phyloP scores from a whole-genome alignment of 2,888 invertebrate species.

The Cataglyphis cursor region DNA sequence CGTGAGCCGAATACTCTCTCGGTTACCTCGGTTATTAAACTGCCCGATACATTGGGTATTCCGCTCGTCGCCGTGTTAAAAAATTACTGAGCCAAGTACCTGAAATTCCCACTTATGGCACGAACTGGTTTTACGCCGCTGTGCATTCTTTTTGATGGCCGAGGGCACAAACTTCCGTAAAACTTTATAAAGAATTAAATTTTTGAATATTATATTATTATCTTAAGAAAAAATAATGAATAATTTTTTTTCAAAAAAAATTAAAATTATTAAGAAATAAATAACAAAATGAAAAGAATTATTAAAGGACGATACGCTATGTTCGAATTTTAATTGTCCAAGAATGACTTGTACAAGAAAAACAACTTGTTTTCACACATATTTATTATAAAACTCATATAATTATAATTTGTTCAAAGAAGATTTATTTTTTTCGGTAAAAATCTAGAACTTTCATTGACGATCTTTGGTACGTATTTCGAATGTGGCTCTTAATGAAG shows the following conservation, averaged over 20 bases:
- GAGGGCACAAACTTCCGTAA: background rate
- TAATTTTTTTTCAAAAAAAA: background rate
- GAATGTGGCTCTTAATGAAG: slow-evolving; percentile 76
- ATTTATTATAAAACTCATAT: background rate
- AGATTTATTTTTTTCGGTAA: background rate
- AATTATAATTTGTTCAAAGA: background rate
- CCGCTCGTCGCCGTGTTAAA: slow-evolving; percentile 62
- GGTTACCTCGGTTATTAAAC: slow-evolving; percentile 69
- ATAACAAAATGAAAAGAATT: background rate
- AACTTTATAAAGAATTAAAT: slow-evolving; percentile 1
- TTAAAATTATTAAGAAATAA: background rate
- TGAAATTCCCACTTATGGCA: slow-evolving; percentile 65
- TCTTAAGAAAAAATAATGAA: background rate
- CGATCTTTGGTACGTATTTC: slow-evolving; percentile 37
- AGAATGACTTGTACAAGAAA: background rate
- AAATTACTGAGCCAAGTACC: slow-evolving; percentile 67
- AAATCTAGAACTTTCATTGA: background rate
- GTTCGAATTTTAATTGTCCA: background rate
- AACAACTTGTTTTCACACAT: background rate
- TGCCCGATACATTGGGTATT: slow-evolving; percentile 56
- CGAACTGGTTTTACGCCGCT: slow-evolving; percentile 58
- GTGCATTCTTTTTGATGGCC: background rate
- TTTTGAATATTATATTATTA: background rate
- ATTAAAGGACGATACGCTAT: background rate
- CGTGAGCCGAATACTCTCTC: slow-evolving; percentile 83